Percentiles rank a stretch among this genome's conserved stretches.
phyloP scores from a whole-genome alignment of 1,140 invertebrate genomes.

The Nilaparvata lugens region DNA sequence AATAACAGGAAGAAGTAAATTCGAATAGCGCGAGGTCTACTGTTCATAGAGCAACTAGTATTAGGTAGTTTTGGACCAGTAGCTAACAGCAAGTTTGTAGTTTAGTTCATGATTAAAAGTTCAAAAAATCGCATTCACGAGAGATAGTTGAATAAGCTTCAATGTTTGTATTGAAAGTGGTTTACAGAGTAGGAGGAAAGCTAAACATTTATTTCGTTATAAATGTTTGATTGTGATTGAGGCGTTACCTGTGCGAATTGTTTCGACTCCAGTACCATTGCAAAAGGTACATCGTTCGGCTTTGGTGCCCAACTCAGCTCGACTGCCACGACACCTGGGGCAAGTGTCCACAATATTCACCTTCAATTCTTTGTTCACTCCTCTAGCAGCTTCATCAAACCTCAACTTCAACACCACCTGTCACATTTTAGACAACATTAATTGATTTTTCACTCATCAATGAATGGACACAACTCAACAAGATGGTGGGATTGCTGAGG shows the following conservation, averaged over 20 bases:
- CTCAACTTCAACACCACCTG: constrained; percentile 80
- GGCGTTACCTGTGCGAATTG: constrained; percentile 55
- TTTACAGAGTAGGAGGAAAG: background rate
- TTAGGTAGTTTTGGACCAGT: too few species aligned
- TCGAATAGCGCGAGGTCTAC: too few species aligned
- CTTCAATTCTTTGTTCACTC: constrained; percentile 87
- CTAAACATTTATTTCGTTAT: background rate
- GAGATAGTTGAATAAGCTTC: background rate
- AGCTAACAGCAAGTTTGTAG: too few species aligned
- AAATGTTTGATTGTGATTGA: constrained; percentile 3
- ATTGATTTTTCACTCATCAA: too few species aligned
- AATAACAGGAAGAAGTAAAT: too few species aligned
- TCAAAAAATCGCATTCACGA: too few species aligned
- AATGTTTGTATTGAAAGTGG: background rate
- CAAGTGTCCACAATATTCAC: constrained; percentile 92
- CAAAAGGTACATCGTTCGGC: constrained; percentile 80
- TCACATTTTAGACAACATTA: constrained; percentile 21
- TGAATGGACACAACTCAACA: too few species aligned
- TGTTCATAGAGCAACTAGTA: too few species aligned
- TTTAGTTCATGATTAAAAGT: too few species aligned
- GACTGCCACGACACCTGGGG: constrained; percentile 73
- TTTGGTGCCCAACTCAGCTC: constrained; percentile 82
- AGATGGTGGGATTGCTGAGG: too few species aligned
- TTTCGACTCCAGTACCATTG: constrained; percentile 96
- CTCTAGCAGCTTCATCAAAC: constrained; percentile 92